Base-by-base conservation (phyloP, 2,888 invertebrate genomes). In the Deilephila elpenor region DNA sequence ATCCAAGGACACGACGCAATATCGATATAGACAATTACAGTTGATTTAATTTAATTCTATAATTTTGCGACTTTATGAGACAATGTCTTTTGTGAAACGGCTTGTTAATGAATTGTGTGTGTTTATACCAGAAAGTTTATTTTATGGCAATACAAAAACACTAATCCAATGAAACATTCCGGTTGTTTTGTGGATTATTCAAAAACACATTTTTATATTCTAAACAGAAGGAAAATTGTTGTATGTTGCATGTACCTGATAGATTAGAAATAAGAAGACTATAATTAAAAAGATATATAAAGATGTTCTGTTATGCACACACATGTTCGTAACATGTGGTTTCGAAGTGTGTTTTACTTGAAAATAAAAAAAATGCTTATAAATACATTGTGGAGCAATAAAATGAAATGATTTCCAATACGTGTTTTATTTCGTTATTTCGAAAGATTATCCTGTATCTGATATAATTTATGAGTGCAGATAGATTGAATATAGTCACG, bases 311-410 rank as follows among this genome's bases (percentile, higher is more conserved):
- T 89, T 91, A 89, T 87, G 83, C 87, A 91, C 89, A 91, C 91
- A 89, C 88, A 88, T 85, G 80, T 83, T 87, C 86, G 82, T 88
- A 86, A 86, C 82, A 81, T 84, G 87, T 85, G 82, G 85, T 85
- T 84, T 86, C 85, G 81, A 84, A 83, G 86, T 87, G 87, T 89
- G 89, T 88, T 88, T 88, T 87, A 87, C 80, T 86, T 87, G 87
- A 84, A 86, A 84, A 86, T 81, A 82, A 83, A 83, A 82, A 84
- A 67, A 60, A 71, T 71, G 90, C 91, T 90, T 91, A 84, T 87
- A 88, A 89, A 86, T 89, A 89, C 86, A 87, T 88, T 89, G 88
- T 90, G 90, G 89, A 91, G 91, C 91, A 91, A 91, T 91, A 91
- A 91, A 91, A 86, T 84, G 85, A 89, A 89, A 91, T 86, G 85